Base-by-base conservation (phyloP, 1,140 invertebrate genomes). In the Brachionus rubens region DNA sequence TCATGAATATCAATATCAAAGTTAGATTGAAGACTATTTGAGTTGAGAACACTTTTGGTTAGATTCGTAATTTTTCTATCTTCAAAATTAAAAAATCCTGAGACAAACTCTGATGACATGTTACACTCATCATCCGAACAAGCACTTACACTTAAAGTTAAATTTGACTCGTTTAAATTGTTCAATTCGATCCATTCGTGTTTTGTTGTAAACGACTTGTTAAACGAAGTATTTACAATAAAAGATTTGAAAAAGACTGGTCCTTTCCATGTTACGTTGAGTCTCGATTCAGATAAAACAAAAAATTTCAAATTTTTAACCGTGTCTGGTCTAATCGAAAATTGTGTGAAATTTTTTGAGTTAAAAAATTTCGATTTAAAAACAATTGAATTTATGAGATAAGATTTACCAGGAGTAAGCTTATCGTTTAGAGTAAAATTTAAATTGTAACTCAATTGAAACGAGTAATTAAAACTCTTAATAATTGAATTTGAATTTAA, bases 51-150 rank as follows among this genome's bases (percentile, higher is more conserved):
- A 21, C 36, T 59, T 41, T 59, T 5, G 1, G 54, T 36, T 21
- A 59, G 16, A 40, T 59, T 59, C 7, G 9, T 4, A 36, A 59
- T 59, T 59, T 59, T 59, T 19, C 19, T 19, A 7, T 2, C 16
- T 1, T 59, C 30, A 59, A 59, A 59, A 19, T 59, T n/a, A 59
- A 59, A 59, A 16, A 16, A 36, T 21, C 28, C 12, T 1, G 30
- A 33, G 14, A 36, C 3, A 16, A 16, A 59, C 12, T 46, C 7
- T 6, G 59, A 65, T 43, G 7, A 19, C 4, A 43, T 43, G 24
- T 65, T 36, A 41, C 59, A 65, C 16, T 65, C 36, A 43, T 19
- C 43, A 41, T 12, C 43, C 1, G 59, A 65, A 46, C 59, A 43
- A 65, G 36, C 24, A 30, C 16, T 24, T 12, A 43, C 59, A 26